Evolutionary conservation across 1,140 invertebrate genomes (phyloP).

Genomic region (Portunus trituberculatus): DNA sequence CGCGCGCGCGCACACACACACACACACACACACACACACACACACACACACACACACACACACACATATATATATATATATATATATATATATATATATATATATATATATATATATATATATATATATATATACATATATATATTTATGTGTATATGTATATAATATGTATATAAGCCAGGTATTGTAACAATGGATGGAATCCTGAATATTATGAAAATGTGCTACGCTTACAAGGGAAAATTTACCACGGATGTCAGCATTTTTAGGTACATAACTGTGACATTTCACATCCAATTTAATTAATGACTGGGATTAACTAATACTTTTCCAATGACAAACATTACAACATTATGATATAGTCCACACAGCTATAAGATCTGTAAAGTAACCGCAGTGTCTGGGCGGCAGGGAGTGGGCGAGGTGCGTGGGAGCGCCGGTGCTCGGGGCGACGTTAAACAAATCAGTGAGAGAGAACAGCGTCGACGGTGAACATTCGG

Average conservation of each 20-base stretch:
- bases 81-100: too few relatives aligned
- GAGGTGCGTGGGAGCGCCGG: neutral
- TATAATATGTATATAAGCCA: neutral
- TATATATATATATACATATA: too few relatives aligned
- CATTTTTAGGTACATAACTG: neutral
- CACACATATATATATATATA: too few relatives aligned
- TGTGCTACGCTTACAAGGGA: neutral
- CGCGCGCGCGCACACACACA: too few relatives aligned
- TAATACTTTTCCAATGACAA: neutral
- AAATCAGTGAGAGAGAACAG: neutral
- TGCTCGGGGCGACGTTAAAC: neutral
- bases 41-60: too few relatives aligned
- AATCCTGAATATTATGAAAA: slow-evolving; percentile 3
- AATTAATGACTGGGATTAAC: neutral
- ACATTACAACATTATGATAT: neutral
- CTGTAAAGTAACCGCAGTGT: neutral
- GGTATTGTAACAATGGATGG: neutral
- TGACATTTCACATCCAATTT: neutral
- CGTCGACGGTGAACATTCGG: neutral
- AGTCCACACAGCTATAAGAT: neutral
- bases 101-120: too few relatives aligned
- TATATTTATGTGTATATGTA: neutral
- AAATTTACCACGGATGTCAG: neutral
- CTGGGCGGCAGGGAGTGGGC: neutral
- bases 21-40: too few relatives aligned